Evolutionary conservation across 1,140 invertebrate genomes (phyloP), one percentile per base, ranked within the genome.

Genomic region (Antheraea mylitta): DNA sequence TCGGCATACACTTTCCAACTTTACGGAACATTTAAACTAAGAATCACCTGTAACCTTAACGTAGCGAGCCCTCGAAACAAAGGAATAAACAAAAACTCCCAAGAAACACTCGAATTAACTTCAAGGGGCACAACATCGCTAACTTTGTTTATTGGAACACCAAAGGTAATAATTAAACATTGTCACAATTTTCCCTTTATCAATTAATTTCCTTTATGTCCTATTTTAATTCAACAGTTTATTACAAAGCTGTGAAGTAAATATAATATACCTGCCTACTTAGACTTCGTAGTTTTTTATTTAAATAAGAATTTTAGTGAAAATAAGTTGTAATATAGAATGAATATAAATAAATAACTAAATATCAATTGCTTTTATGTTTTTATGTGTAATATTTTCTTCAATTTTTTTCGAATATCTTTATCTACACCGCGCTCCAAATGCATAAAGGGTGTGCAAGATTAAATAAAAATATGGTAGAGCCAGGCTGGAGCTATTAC

Each of bases 1-100:
- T 79, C 73, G 64, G 66, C 77, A 77, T 75, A 81, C 77, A 77
- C 76, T 82, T 80, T 67, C 70, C 64, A 79, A 82, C 71, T 82
- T 79, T 66, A 30, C 66, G 72, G 69, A 71, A 77, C 75, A 74
- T 71, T 77, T 76, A 71, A 77, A 72, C 71, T 69, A 59, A 74
- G 71, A 81, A 81, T 82, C 78, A 79, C 75, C 75, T 80, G 78
- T 78, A 80, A 77, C 67, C 72, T 60, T 69, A 18, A 63, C 58
- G 71, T 71, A 74, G 70, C 67, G 45, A 70, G 70, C 73, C 73
- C 73, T 75, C 72, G 72, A 78, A 80, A 80, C 74, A 79, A 77
- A 73, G 69, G 65, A 63, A 72, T 71, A 73, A 63, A 69, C 74
- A 64, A 73, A 75, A 81, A 81, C 72, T 81, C 75, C 42, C 58